A percentile compares a stretch with the other conserved stretches of the same genome.
These are phyloP conservation scores for Anticlea derivata DNA, from an alignment of 2,888 invertebrate species.

Conservation along the genomic window DNA sequence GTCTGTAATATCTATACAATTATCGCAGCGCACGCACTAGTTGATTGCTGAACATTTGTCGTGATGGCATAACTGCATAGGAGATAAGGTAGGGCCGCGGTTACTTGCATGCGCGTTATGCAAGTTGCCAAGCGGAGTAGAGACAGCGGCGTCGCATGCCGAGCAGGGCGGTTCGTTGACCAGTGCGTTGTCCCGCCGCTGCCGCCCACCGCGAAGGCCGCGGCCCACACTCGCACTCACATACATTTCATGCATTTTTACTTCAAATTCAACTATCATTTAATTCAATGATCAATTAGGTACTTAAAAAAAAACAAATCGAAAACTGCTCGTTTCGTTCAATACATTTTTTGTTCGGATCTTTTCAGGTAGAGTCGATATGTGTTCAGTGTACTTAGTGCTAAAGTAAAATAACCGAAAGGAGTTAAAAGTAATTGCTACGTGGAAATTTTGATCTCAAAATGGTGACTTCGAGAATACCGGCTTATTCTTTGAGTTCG, in stretches of 20 bases:
- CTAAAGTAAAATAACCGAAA: slow-evolving; percentile 61
- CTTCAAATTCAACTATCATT: slow-evolving; percentile 8
- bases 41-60: slow-evolving; percentile 43
- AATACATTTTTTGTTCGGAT: slow-evolving; percentile 53
- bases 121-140: slow-evolving; percentile 63
- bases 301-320: neutral
- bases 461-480: slow-evolving; percentile 86
- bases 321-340: slow-evolving; percentile 42
- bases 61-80: slow-evolving; percentile 57
- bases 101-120: slow-evolving; percentile 65
- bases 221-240: slow-evolving; percentile 63
- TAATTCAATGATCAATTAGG: neutral
- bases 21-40: slow-evolving; percentile 25
- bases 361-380: slow-evolving; percentile 77
- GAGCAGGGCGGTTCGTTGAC: slow-evolving; percentile 80
- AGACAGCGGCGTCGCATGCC: slow-evolving; percentile 42
- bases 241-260: slow-evolving; percentile 49
- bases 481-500: slow-evolving; percentile 85
- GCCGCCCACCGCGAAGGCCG: slow-evolving; percentile 81
- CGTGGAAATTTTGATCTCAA: slow-evolving; percentile 81
- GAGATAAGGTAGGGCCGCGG: slow-evolving; percentile 55
- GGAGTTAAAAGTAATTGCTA: slow-evolving; percentile 47
- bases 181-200: slow-evolving; percentile 78
- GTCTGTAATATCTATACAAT: slow-evolving; percentile 45
- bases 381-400: slow-evolving; percentile 78